Conservation (phyloP, 2,113 vertebrate genomes). For the Megaptera novaeangliae region DNA sequence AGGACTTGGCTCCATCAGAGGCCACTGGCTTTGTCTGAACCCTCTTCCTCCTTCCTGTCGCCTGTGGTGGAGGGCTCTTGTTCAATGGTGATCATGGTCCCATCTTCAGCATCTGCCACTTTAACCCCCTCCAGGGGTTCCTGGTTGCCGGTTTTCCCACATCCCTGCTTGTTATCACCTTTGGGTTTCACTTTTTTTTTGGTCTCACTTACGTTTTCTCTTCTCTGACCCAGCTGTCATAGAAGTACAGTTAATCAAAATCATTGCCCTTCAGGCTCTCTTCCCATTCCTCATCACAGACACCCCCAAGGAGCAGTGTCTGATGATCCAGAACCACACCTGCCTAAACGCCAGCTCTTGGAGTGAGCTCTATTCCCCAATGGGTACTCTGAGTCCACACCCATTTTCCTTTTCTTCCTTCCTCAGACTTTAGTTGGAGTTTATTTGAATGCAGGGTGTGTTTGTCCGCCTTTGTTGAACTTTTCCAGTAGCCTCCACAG, state of each 20-base stretch:
- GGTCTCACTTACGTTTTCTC: slow-evolving; percentile 83
- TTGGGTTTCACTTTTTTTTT: slow-evolving; percentile 69
- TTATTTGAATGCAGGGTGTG: slow-evolving; percentile 87
- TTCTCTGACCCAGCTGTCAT: slow-evolving; percentile 81
- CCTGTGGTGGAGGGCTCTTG: slow-evolving; percentile 76
- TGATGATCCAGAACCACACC: slow-evolving; percentile 80
- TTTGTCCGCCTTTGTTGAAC: slow-evolving; percentile 90
- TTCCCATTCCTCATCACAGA: slow-evolving; percentile 90
- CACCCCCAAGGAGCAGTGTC: slow-evolving; percentile 85
- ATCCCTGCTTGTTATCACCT: slow-evolving; percentile 25
- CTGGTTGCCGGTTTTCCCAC: neutral
- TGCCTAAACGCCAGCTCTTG: slow-evolving; percentile 85
- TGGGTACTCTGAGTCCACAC: slow-evolving; percentile 83
- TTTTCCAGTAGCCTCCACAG: slow-evolving; percentile 90
- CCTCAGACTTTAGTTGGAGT: slow-evolving; percentile 87
- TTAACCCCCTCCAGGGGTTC: slow-evolving; percentile 82
- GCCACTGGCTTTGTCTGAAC: slow-evolving; percentile 38
- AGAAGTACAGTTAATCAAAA: slow-evolving; percentile 87
- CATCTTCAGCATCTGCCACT: slow-evolving; percentile 87
- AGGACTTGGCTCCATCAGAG: slow-evolving; percentile 82
- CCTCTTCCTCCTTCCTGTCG: slow-evolving; percentile 62
- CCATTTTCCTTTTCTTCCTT: slow-evolving; percentile 86
- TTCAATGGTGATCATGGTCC: slow-evolving; percentile 88
- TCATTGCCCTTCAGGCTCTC: slow-evolving; percentile 87
- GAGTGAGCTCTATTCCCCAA: slow-evolving; percentile 82